Base-by-base conservation (phyloP, 1,140 invertebrate species). In the Cotesia vestalis region DNA sequence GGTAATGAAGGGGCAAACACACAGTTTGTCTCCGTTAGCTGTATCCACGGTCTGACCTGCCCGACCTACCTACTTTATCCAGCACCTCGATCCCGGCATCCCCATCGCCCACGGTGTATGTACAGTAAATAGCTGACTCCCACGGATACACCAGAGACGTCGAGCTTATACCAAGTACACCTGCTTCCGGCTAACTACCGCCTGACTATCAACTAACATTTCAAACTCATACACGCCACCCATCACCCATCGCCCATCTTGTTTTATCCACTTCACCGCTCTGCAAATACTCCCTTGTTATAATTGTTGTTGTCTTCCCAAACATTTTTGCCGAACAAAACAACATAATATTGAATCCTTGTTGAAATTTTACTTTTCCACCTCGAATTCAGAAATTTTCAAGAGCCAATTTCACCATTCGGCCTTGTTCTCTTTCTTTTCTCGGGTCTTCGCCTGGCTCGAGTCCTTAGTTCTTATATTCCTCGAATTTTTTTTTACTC, bases 1-100 rank as follows among this genome's bases (percentile, higher is more conserved):
- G 79, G 81, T 85, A 85, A 86, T 85, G 83, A 85, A 85, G 83
- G 81, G 80, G 79, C 79, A 84, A 84, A 84, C 82, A 82, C 79
- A 81, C 83, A 81, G 82, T 86, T 84, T 85, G 83, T 84, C 83
- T 83, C 81, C 79, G 80, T 85, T 84, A 80, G 78, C 78, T 74
- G 81, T 81, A 80, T 73, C 74, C 68, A 72, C 64, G 69, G 71
- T 78, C 75, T 73, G 73, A 75, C 74, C 78, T 73, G 64, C 72
- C 78, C 75, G 64, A 70, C 72, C 62, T 64, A 66, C 72, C 73
- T 71, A 68, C 76, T 78, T 77, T 76, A 78, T 78, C 77, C 75
- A 76, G 62, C 67, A 72, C 20, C 17, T 20, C 20, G 14, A 14
- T 14, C 59, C 17, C 57, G 9, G 12, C 5, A 36, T 27, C 46